Conservation (phyloP, 2,113 vertebrate genomes). For the Tyrannus savana region DNA sequence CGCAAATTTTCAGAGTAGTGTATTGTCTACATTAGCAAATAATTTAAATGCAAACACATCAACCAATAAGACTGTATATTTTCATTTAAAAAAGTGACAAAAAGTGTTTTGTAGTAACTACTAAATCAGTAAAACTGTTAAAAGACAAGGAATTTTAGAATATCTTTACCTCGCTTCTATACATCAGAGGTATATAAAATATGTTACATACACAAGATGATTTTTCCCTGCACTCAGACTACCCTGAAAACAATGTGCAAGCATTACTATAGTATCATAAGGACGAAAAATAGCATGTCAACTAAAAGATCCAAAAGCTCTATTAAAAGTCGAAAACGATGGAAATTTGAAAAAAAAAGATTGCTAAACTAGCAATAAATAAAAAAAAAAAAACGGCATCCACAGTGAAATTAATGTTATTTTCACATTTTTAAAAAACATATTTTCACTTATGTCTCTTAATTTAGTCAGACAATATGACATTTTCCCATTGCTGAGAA, state of each 20-base stretch:
- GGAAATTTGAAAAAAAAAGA: background rate
- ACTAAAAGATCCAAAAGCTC: background rate
- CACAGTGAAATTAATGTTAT: background rate
- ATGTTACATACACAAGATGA: background rate
- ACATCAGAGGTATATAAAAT: background rate
- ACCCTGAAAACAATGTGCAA: background rate
- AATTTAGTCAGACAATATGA: background rate
- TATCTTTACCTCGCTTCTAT: background rate
- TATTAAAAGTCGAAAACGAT: background rate
- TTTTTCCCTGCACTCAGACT: background rate
- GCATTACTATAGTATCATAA: background rate
- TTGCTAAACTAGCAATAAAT: background rate
- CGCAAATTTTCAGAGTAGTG: background rate
- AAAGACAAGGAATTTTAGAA: background rate
- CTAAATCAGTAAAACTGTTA: background rate
- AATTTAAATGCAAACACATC: constrained; percentile 18
- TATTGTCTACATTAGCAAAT: background rate
- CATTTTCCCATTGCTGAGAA: background rate
- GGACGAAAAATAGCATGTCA: background rate
- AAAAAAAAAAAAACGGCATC: background rate
- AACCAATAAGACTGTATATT: background rate
- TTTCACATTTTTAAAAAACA: background rate
- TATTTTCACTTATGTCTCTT: background rate
- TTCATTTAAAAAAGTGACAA: background rate
- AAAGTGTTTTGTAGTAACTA: background rate